Base-by-base conservation (phyloP, 2,888 invertebrate genomes). In the Andrena marginata region DNA sequence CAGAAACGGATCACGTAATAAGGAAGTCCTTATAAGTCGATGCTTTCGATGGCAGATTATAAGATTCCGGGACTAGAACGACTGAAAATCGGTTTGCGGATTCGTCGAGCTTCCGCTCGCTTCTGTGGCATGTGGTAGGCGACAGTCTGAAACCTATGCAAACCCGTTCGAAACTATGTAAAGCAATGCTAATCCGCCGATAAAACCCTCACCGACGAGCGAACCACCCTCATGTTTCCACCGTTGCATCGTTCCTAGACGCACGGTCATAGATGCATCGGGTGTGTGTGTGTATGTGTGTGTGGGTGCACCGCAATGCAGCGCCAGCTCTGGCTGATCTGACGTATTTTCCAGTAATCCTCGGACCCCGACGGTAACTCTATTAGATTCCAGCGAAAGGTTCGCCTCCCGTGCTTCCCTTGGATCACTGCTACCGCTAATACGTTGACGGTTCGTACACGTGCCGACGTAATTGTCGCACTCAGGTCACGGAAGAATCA, bases 181-280 rank as follows among this genome's bases (percentile, higher is more conserved):
- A 93, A 93, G 91, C 91, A 91, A 93, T 93, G 93, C 92, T 93
- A 93, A 93, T 93, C 93, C 92, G 90, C 89, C 91, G 92, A 92
- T 93, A 92, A 93, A 93, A 91, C 91, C 92, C 83, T 82, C 91
- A 84, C 89, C 90, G 89, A 90, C 89, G 90, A 88, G 89, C 89
- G 88, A 88, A 87, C 87, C 86, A 86, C 77, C 76, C 77, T 72
- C 64, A 42, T 82, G 71, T 88, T 87, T 77, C 77, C 78, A 75
- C 56, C 80, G 77, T 68, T 80, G 80, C 82, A 65, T 77, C 80
- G 77, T 80, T 85, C 26, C 71, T 71, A 69, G 76, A 70, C 62
- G 31, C 60, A 59, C 80, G 77, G 63, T 73, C 67, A 56, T 72
- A 74, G 67, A 84, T 33, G 60, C 51, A 29, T 5, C 56, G 26